These are phyloP conservation scores for Holotrichia oblita DNA, from an alignment of 1,140 invertebrate genomes.

Conservation along the genomic window DNA sequence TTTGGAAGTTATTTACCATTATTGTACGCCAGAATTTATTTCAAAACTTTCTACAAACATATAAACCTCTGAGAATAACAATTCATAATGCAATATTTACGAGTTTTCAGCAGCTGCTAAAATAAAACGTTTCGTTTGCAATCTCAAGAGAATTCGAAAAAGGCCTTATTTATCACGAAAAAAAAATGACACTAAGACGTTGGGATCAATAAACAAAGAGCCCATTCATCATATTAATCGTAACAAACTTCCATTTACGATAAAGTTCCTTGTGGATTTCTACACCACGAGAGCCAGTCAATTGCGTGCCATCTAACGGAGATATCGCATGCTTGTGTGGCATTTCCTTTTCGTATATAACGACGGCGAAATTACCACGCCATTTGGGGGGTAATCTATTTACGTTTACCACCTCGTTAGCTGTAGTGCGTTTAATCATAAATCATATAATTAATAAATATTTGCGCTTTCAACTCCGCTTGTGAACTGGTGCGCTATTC, in stretches of 20 bases:
- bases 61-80: too few relatives aligned
- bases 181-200: background rate
- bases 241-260: background rate
- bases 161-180: background rate
- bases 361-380: background rate
- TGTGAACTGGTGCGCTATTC: too few relatives aligned
- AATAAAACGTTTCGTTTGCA: too few relatives aligned
- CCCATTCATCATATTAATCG: background rate
- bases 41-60: too few relatives aligned
- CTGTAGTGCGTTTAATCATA: background rate
- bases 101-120: too few relatives aligned
- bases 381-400: background rate
- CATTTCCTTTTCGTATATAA: background rate
- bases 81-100: too few relatives aligned
- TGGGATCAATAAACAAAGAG: background rate
- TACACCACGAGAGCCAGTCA: background rate
- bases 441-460: constrained; percentile 4
- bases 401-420: constrained; percentile 15
- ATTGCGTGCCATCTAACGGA: background rate
- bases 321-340: background rate
- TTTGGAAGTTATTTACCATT: too few relatives aligned
- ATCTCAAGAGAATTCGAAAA: background rate
- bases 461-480: background rate
- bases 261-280: background rate
- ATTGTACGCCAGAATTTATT: too few relatives aligned